Conservation (phyloP, 2,113 vertebrate genomes). For the Burhinus oedicnemus region DNA sequence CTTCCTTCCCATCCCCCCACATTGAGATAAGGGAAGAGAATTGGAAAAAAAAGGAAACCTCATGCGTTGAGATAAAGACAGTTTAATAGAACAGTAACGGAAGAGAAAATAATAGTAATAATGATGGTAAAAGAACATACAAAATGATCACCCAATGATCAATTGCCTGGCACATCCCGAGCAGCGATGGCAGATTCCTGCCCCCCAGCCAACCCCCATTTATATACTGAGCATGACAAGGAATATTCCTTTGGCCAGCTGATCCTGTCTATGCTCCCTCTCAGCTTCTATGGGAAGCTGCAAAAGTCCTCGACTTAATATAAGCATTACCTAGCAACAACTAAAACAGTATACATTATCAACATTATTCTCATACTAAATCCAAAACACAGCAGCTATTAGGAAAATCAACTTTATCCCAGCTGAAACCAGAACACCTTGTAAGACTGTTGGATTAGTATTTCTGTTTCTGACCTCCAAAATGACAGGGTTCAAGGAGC, state of each 20-base stretch:
- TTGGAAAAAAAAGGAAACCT: neutral
- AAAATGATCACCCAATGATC: neutral
- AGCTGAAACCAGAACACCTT: neutral
- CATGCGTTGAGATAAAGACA: neutral
- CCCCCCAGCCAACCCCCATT: neutral
- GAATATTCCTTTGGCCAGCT: neutral
- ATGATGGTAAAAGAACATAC: neutral
- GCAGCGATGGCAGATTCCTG: neutral
- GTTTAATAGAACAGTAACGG: neutral
- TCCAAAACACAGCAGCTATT: neutral
- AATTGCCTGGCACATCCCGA: neutral
- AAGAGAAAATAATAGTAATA: neutral
- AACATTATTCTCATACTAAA: neutral
- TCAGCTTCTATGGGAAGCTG: neutral
- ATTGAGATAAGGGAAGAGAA: neutral
- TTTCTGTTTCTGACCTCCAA: neutral
- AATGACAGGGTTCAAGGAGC: neutral
- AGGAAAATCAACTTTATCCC: neutral
- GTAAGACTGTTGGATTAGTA: neutral
- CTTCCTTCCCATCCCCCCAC: neutral
- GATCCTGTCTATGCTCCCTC: neutral
- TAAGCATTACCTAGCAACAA: neutral
- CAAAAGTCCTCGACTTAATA: neutral
- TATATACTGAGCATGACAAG: neutral
- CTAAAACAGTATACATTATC: neutral